Base-by-base conservation (phyloP, 2,113 vertebrate species). In the Macaca fascicularis region DNA sequence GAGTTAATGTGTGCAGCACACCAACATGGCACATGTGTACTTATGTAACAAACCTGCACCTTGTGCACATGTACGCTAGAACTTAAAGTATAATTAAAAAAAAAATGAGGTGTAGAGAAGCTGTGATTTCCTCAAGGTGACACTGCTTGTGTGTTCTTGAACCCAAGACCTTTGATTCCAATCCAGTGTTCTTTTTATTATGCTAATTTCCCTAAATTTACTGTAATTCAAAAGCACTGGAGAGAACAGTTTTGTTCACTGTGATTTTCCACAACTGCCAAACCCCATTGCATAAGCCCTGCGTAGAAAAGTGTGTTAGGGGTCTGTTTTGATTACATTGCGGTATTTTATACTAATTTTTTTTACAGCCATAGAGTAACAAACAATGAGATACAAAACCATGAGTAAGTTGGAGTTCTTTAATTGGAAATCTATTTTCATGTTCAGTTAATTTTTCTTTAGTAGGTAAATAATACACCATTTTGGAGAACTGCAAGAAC, bases 371-470 rank as follows among this genome's bases (percentile, higher is more conserved):
- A 5, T 27, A 82, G 95, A 89, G n/a, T 92, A 89, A 81, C 83
- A 32, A 90, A 40, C 1, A 35, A 90, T 69, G 5, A 94, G 75
- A 96, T 43, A 23, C 61, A 94, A 92, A 97, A 74, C 79, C 57
- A 64, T 92, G 45, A 85, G 70, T 93, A 97, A 85, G 8, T 14
- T 74, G 30, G 69, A 32, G 20, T 27, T 92, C 30, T 97, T 97
- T 81, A 98, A 94, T 69, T 97, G 57, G 50, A 92, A 94, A 27
- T 84, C 69, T 52, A 70, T 72, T 23, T 9, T 96, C 64, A 97
- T 92, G 19, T 92, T 59, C 64, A 82, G 94, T 98, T 98, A 95
- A 14, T 95, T 72, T 97, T 97, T 93, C 38, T 86, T 94, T 80
- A 50, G 59, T 93, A 96, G 85, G 75, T 81, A 95, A 98, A 98